Conservation (phyloP, 2,113 vertebrate species). For the Nibea coibor region DNA sequence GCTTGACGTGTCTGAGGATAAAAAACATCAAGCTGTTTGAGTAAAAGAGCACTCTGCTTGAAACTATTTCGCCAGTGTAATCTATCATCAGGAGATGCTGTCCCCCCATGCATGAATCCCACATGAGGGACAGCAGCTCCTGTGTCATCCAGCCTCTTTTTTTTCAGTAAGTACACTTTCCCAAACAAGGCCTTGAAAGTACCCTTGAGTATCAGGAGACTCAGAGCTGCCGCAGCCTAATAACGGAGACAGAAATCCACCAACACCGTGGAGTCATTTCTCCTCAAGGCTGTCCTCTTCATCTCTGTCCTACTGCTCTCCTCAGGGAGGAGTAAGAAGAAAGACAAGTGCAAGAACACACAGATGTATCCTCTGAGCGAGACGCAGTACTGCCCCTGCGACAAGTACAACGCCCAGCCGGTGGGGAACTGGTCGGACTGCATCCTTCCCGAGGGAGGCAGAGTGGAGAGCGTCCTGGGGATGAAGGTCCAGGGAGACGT, state of each 20-base stretch:
- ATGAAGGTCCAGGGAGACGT: conserved; percentile 89
- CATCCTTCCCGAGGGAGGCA: conserved; percentile 91
- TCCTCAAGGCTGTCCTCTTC: background rate
- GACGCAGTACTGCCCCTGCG: conserved; percentile 97
- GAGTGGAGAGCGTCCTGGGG: conserved; percentile 83
- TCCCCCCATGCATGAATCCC: conserved; percentile 14
- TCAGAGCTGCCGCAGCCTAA: background rate
- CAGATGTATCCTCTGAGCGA: conserved; percentile 94
- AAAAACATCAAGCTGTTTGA: conserved; percentile 35
- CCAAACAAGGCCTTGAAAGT: conserved; percentile 22
- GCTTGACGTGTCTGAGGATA: conserved; percentile 20
- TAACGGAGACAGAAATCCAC: conserved; percentile 11
- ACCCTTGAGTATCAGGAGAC: background rate
- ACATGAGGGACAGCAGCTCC: background rate
- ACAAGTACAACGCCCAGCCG: conserved; percentile 96
- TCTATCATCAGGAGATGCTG: conserved; percentile 31
- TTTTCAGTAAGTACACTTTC: background rate
- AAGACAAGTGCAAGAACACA: conserved; percentile 95
- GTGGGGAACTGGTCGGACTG: conserved; percentile 99
- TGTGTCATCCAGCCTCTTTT: background rate
- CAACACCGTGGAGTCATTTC: conserved; percentile 12
- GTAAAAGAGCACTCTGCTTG: conserved; percentile 27
- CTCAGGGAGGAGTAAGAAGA: conserved; percentile 97
- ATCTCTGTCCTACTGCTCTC: conserved; percentile 44
- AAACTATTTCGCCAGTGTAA: conserved; percentile 25